Conservation (phyloP, 2,888 invertebrate species). For the Scelioninae gen. 2 region DNA sequence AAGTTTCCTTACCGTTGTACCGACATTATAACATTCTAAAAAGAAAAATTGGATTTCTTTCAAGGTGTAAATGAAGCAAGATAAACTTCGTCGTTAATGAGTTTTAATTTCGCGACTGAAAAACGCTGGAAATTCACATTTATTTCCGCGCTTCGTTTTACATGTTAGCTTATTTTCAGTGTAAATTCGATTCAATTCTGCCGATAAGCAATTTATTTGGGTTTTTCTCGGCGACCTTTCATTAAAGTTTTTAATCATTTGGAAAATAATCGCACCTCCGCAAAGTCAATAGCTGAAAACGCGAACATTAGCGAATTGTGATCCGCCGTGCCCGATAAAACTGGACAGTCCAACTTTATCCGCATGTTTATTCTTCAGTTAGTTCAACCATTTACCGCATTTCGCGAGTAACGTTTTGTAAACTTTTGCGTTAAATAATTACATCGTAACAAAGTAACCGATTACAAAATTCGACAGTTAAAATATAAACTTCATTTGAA, state of each 20-base stretch:
- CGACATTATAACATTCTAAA: no score
- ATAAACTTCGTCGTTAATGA: conserved; percentile 18
- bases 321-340: conserved; percentile 18
- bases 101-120: conserved; percentile 21
- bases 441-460: no score
- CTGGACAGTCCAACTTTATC: conserved; percentile 23
- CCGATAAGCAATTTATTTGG: conserved; percentile 14
- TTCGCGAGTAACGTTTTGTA: no score
- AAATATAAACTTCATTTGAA: no score
- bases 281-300: conserved; percentile 24
- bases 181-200: neutral
- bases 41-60: conserved; percentile 25
- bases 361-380: conserved; percentile 40
- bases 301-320: conserved; percentile 31
- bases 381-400: conserved; percentile 33
- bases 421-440: no score
- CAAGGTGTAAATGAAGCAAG: conserved; percentile 16
- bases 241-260: conserved; percentile 25
- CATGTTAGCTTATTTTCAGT: neutral
- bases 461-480: no score
- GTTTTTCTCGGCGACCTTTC: conserved; percentile 8
- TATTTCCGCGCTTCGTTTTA: no score
- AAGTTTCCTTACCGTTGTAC: no score
- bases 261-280: conserved; percentile 15
- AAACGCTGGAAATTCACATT: no score